A percentile compares a stretch with the other conserved stretches of the same genome.
Conservation (phyloP, 2,113 vertebrate species). For the Rhinoptilus africanus region DNA sequence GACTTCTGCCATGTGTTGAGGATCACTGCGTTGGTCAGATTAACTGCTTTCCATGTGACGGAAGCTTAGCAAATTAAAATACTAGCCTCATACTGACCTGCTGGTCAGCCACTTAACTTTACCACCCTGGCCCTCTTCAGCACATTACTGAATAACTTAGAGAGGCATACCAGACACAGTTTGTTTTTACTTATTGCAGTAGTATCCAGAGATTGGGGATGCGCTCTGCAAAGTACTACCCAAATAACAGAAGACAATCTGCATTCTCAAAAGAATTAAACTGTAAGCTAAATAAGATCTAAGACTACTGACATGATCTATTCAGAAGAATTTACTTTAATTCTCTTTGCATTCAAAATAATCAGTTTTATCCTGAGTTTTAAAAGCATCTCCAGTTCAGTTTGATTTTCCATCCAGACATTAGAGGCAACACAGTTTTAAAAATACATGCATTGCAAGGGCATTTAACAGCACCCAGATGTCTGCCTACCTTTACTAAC, state of each 20-base stretch:
- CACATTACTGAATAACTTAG: not conserved
- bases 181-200: rapidly evolving
- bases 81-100: not conserved
- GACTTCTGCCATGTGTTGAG: not conserved
- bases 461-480: not conserved
- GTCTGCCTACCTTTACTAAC: not conserved
- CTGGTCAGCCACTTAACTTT: not conserved
- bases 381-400: not conserved
- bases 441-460: not conserved
- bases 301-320: not conserved
- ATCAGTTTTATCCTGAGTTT: not conserved
- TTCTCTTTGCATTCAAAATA: not conserved
- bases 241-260: not conserved
- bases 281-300: not conserved
- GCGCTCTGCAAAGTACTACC: not conserved
- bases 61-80: not conserved
- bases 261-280: not conserved
- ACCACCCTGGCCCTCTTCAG: not conserved
- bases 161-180: not conserved
- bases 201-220: not conserved
- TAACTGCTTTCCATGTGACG: not conserved
- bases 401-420: not conserved
- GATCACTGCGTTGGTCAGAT: not conserved
- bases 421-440: not conserved
- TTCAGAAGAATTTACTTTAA: not conserved